Evolutionary conservation across 2,797 vertebrate genomes (phyloP).

Genomic region (Muscicapa striata): DNA sequence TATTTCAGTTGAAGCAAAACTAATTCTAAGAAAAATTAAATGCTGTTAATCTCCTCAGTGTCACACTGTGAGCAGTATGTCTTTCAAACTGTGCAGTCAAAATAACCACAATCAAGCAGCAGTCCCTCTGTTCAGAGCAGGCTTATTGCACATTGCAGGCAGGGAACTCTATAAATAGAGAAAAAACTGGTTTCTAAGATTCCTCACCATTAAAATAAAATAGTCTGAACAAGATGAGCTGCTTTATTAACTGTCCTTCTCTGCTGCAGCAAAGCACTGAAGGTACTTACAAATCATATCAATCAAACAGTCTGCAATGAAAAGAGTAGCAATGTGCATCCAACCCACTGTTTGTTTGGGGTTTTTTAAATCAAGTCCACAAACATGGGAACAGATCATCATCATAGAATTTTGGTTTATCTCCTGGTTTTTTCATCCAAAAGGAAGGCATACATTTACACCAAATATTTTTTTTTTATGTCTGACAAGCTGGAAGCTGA

Average conservation of each 20-base stretch:
- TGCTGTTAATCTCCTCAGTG: conserved; percentile 6
- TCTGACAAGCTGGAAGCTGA: not conserved
- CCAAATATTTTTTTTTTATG: not conserved
- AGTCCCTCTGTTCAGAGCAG: not conserved
- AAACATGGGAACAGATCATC: not conserved
- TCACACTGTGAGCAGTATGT: not conserved
- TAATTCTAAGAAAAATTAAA: conserved; percentile 47
- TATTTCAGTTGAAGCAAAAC: conserved; percentile 35
- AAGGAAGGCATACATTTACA: not conserved
- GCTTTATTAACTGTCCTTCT: not conserved
- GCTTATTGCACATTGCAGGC: not conserved
- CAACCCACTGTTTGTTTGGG: not conserved
- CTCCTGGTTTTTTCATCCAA: not conserved
- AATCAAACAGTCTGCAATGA: not conserved
- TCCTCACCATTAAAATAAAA: not conserved
- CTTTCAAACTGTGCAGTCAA: not conserved
- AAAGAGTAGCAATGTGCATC: not conserved
- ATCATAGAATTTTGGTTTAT: not conserved
- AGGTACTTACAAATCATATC: not conserved
- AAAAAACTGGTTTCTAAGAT: not conserved
- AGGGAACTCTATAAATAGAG: not conserved
- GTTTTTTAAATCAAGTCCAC: not conserved
- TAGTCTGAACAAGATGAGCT: not conserved
- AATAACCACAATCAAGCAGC: not conserved
- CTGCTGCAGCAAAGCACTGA: not conserved